Base-by-base conservation (phyloP, 2,888 invertebrate genomes). In the Thymelicus lineola region DNA sequence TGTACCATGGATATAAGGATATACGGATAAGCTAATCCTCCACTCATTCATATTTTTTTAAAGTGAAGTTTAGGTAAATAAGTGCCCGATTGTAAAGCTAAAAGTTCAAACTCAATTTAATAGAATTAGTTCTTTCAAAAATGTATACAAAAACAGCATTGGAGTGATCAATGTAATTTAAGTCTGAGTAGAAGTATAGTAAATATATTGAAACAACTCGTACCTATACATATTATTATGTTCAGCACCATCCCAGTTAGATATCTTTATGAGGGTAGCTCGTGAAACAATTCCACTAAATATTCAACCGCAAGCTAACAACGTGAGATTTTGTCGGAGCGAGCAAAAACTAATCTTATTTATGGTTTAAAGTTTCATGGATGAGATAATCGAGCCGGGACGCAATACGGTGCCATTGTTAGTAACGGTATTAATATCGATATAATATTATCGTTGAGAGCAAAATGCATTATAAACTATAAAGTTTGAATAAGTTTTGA, bases 211-310 rank as follows among this genome's bases (percentile, higher is more conserved):
- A 57, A 62, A 17, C 42, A 14, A 35, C 60, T 61, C 42, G 38
- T 67, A 67, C n/a, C n/a, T n/a, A n/a, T n/a, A n/a, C n/a, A n/a
- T n/a, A n/a, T n/a, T n/a, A n/a, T n/a, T 46, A 55, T 55, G 15
- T 53, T 50, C 60, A 15, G 35, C 10, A 55, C 61, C 68, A 53
- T 42, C 53, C 61, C 12, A 57, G 42, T 60, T 48, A 28, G 68
- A 68, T 35, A 79, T 80, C 79, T 83, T 85, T 84, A 83, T 75
- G 80, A 82, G 82, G 82, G 80, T 83, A 77, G 80, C 80, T 84
- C 80, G 73, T 75, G 75, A 83, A 88, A 88, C 88, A 87, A 88
- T 88, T 85, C 83, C 79, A 86, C 84, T 88, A 87, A 88, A 88
- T 87, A 87, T 84, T 82, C 79, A 73, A 77, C 77, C 80, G 77